Evolutionary conservation across 2,113 vertebrate species (phyloP), one percentile per base, ranked within the genome.

Genomic region (Bubo scandiacus): DNA sequence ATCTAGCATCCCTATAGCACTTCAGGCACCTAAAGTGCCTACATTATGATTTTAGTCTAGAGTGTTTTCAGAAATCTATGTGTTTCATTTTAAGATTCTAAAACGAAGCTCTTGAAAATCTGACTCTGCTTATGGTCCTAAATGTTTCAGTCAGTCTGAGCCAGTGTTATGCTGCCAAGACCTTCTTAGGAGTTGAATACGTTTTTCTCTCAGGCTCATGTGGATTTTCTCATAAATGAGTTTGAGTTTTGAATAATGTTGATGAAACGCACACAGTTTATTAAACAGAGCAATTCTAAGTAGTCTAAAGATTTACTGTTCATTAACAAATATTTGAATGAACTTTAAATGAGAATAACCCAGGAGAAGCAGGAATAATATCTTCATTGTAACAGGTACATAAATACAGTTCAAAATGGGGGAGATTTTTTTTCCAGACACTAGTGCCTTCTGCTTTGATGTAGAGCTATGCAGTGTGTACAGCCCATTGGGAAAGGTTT

Each of bases 301-400:
- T 36, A 79, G 61, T 55, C 27, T n/a, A 12, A 94, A 97, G 91
- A 94, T 96, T 91, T 92, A 92, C 70, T 94, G 91, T 80, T 95
- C 77, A 75, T 95, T 92, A 91, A 43, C 59, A 77, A 91, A 81
- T 30, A 43, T 71, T 90, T 90, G 88, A 81, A 49, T 70, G 40
- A 96, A 77, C 59, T 51, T 36, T 2, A 45, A 58, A 74, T 54
- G 86, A 71, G 43, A 65, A 27, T 23, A 71, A 47, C 27, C 26
- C 36, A 20, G 49, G 40, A 72, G 68, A 89, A 65, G 67, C 47
- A 89, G 72, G 72, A 93, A 40, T 49, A 34, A 71, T 83, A 58
- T 22, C 63, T 86, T 75, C 7, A 6, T 49, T 62, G 55, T 63
- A 78, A 11, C 18, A 62, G 30, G 49, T 45, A 34, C 23, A n/a